Evolutionary conservation across 1,140 invertebrate genomes (phyloP).

Genomic region (Papilio helenus): DNA sequence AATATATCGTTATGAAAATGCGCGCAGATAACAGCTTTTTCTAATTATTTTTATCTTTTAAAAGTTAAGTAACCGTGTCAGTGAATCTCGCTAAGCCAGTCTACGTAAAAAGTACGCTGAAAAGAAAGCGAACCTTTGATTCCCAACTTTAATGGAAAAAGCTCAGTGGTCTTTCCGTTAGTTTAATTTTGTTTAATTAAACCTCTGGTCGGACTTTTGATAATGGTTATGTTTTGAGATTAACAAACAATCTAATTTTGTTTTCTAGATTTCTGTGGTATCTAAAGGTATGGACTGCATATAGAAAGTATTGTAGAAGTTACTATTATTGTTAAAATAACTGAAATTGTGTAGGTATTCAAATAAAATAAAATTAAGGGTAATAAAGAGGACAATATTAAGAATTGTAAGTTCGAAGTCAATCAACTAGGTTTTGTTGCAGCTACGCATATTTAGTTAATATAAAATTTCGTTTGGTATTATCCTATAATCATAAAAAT

Average conservation of each 20-base stretch:
- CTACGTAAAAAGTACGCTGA: not conserved
- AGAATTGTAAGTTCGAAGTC: too few species aligned
- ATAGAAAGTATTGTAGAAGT: too few species aligned
- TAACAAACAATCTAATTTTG: not conserved
- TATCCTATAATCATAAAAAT: too few species aligned
- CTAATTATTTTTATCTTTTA: slow-evolving; percentile 17
- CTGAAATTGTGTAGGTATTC: too few species aligned
- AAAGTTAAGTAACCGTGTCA: not conserved
- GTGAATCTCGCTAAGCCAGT: slow-evolving; percentile 8
- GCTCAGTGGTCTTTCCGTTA: slow-evolving; percentile 16
- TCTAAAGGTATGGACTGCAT: too few species aligned
- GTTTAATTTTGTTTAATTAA: slow-evolving; percentile 23
- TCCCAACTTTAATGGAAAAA: slow-evolving; percentile 11
- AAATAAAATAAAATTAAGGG: too few species aligned
- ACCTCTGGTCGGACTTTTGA: not conserved
- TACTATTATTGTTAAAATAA: too few species aligned
- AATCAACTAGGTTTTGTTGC: too few species aligned
- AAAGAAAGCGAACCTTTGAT: slow-evolving; percentile 19
- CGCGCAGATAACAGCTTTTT: not conserved
- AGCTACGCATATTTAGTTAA: too few species aligned
- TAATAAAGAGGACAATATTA: too few species aligned
- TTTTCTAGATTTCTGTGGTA: not conserved
- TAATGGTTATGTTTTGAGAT: slow-evolving; percentile 1
- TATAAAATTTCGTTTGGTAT: too few species aligned
- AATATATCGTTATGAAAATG: not conserved